Base-by-base conservation (phyloP, 2,113 vertebrate species). In the Callipepla californica region DNA sequence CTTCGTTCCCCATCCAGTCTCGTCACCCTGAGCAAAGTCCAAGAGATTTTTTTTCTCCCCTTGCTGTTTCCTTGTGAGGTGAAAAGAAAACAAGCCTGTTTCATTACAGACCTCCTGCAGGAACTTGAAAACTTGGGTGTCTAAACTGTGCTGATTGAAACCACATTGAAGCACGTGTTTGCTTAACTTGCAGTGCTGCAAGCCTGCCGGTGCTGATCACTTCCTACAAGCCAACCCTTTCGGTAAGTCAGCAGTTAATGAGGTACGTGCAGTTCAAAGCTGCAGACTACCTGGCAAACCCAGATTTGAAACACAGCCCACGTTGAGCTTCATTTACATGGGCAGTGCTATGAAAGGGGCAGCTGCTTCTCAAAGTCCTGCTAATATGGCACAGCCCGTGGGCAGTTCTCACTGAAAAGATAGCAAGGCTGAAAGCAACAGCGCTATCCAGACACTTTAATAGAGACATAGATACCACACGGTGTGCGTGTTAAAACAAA, bases 101-200 rank as follows among this genome's bases (percentile, higher is more conserved):
- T 63, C 85, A 65, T 77, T 38, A 68, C 1, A 0, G 89, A 93
- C 72, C 94, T 94, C 82, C 94, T 72, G 78, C 55, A 91, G 91
- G 61, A 88, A 84, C 77, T 2, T 36, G 61, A 20, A 89, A 25
- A 68, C 65, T 22, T 75, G 93, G 93, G 91, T 93, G 91, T 90
- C 38, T 34, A 53, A 67, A 83, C 0, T 0, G 28, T 8, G 79
- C 34, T 50, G 42, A 38, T 23, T 22, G 81, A 77, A 77, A 48
- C 34, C 44, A 79, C 83, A 77, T 88, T 96, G 25, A 51, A 77
- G 80, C 36, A 28, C 17, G 0, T 2, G 42, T 59, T 92, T 50
- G 85, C 77, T 55, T 80, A 40, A 48, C 44, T 14, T 14, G 68
- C 76, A 23, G 85, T 8, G 9, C 68, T 5, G 50, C 6, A 1